Percentiles rank a stretch among this genome's conserved stretches.
Conservation (phyloP, 2,888 invertebrate species). For the Willowsia nigromaculata region DNA sequence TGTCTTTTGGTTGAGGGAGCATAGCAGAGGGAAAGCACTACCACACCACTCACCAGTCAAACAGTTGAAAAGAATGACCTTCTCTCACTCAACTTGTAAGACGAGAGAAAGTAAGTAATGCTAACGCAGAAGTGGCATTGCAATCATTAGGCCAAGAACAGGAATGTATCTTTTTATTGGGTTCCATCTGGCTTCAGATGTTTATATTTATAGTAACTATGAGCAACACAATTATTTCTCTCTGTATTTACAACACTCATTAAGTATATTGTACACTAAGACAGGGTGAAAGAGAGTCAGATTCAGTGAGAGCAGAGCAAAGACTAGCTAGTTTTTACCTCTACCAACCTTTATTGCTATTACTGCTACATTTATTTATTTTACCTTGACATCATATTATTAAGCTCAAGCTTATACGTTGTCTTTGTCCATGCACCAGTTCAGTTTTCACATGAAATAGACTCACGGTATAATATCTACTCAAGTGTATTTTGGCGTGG, state of each 20-base stretch:
- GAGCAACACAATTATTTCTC: slow-evolving; percentile 2
- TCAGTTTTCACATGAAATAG: not conserved
- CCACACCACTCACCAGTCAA: not conserved
- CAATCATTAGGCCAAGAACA: slow-evolving; percentile 39
- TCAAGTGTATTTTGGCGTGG: not conserved
- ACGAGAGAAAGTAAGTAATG: slow-evolving; percentile 19
- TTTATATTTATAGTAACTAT: slow-evolving; percentile 36
- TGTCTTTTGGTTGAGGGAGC: not conserved
- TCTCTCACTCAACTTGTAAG: slow-evolving; percentile 10
- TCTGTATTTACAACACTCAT: slow-evolving; percentile 33
- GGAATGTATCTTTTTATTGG: slow-evolving; percentile 49
- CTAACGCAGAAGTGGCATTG: slow-evolving; percentile 36
- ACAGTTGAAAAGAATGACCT: slow-evolving; percentile 33
- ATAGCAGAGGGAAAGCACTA: not conserved
- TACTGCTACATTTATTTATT: slow-evolving; percentile 46
- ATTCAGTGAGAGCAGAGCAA: not conserved
- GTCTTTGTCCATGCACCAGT: not conserved
- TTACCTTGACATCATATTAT: slow-evolving; percentile 57
- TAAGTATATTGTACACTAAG: slow-evolving; percentile 4
- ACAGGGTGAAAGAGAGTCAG: not conserved
- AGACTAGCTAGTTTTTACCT: not conserved
- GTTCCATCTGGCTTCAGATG: slow-evolving; percentile 47
- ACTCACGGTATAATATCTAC: not conserved
- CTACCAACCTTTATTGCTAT: slow-evolving; percentile 16
- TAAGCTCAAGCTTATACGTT: not conserved